Percentiles rank a stretch among this genome's conserved stretches.
Evolutionary conservation across 2,113 vertebrate genomes (phyloP).

Genomic region (Symphodus melops): DNA sequence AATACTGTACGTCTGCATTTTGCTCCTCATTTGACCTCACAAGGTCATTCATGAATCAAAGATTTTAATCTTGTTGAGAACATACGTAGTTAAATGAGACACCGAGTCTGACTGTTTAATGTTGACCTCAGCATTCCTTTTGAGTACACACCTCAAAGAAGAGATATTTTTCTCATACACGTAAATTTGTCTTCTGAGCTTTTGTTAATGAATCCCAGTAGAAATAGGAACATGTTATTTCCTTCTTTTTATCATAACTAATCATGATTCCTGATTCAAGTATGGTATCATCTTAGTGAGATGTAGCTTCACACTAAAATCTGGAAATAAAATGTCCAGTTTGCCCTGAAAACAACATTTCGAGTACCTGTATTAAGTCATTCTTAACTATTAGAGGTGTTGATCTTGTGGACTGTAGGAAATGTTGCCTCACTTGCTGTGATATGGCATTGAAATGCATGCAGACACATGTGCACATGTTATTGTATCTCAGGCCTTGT

Average conservation of each 20-base stretch:
- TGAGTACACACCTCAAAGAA: background rate
- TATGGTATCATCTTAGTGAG: background rate
- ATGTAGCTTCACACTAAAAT: background rate
- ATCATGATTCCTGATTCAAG: background rate
- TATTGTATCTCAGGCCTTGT: slow-evolving; percentile 40
- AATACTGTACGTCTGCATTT: background rate
- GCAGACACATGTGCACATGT: slow-evolving; percentile 13
- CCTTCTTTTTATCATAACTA: background rate
- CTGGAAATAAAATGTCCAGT: background rate
- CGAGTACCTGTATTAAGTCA: too few species aligned
- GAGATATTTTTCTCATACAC: background rate
- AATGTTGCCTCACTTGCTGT: background rate
- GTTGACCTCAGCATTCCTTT: background rate
- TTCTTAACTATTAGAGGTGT: too few species aligned
- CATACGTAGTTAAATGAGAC: too few species aligned
- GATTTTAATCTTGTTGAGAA: too few species aligned
- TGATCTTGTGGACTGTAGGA: background rate
- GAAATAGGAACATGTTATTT: background rate
- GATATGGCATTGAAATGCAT: slow-evolving; percentile 1
- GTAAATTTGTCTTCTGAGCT: background rate
- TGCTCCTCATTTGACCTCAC: background rate
- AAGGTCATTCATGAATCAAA: too few species aligned
- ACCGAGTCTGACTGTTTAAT: too few species aligned
- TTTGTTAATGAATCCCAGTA: background rate
- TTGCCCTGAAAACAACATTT: background rate